phyloP scores from a whole-genome alignment of 1,140 invertebrate genomes.

The Cydia strobilella region DNA sequence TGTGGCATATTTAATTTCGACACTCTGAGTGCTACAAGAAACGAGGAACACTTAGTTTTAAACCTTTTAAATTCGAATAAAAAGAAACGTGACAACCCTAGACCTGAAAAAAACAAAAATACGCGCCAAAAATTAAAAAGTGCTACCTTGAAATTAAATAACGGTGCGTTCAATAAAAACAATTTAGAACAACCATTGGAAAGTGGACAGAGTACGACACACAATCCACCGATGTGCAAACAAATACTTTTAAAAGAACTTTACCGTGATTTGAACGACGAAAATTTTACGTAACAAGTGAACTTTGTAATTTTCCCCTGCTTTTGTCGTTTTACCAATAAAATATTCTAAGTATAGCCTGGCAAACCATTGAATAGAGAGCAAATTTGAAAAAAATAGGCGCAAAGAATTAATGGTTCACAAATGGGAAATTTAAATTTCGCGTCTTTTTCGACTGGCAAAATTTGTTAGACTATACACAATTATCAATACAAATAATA shows the following conservation, averaged over 20 bases:
- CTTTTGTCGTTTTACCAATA: not conserved
- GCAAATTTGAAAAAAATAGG: no score
- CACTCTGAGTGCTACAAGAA: slow-evolving; percentile 37
- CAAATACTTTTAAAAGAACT: slow-evolving; percentile 15
- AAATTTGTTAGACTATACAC: no score
- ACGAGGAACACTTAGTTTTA: slow-evolving; percentile 39
- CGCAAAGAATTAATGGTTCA: no score
- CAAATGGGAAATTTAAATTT: no score
- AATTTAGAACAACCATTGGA: slow-evolving; percentile 14
- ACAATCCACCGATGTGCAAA: not conserved
- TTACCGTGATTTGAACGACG: not conserved
- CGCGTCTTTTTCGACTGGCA: no score
- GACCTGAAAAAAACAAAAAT: not conserved
- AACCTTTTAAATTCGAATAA: slow-evolving; percentile 42
- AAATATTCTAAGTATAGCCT: not conserved
- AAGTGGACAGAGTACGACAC: not conserved
- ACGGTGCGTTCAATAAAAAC: not conserved
- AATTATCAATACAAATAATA: no score
- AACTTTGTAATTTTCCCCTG: not conserved
- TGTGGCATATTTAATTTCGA: slow-evolving; percentile 43
- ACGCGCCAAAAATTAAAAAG: not conserved
- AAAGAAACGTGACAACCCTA: slow-evolving; percentile 37
- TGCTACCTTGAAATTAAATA: not conserved
- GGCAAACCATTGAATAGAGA: no score
- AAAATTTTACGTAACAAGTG: not conserved